phyloP scores from a whole-genome alignment of 2,797 vertebrate species.

The Pachyuromys duprasi region DNA sequence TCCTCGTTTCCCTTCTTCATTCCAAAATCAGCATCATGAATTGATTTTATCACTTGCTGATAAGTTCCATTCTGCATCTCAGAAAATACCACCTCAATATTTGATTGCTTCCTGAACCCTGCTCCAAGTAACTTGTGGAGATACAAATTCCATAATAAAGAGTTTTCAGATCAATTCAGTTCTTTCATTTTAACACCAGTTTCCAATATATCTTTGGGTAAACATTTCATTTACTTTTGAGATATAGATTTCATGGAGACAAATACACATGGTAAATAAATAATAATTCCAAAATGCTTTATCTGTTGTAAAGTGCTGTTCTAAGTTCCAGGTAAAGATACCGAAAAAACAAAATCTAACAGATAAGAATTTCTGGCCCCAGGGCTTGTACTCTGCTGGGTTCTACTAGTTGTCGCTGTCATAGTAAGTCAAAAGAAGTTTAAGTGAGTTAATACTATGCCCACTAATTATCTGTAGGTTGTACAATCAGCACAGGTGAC shows the following conservation, averaged over 20 bases:
- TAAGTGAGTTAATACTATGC: not conserved
- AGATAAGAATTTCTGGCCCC: not conserved
- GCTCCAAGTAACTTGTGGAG: not conserved
- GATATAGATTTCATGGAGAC: not conserved
- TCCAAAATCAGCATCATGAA: not conserved
- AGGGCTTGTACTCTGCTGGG: not conserved
- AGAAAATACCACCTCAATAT: not conserved
- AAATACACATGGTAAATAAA: not conserved
- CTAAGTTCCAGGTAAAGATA: not conserved
- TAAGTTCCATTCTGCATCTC: not conserved
- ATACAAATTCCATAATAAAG: not conserved
- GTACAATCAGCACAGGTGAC: not conserved
- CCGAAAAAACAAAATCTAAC: not conserved
- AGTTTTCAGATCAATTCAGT: not conserved
- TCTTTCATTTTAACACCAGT: constrained; percentile 25
- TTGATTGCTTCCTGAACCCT: not conserved
- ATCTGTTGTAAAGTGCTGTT: not conserved
- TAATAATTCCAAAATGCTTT: not conserved
- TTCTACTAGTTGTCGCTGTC: not conserved
- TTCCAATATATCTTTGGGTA: not conserved
- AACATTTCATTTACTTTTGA: not conserved
- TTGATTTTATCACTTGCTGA: not conserved
- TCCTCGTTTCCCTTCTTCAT: not conserved
- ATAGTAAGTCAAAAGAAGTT: not conserved
- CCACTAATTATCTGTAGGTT: not conserved